phyloP scores from a whole-genome alignment of 37 sponge, comb jelly and placozoan species.

The Geodia barretti region DNA sequence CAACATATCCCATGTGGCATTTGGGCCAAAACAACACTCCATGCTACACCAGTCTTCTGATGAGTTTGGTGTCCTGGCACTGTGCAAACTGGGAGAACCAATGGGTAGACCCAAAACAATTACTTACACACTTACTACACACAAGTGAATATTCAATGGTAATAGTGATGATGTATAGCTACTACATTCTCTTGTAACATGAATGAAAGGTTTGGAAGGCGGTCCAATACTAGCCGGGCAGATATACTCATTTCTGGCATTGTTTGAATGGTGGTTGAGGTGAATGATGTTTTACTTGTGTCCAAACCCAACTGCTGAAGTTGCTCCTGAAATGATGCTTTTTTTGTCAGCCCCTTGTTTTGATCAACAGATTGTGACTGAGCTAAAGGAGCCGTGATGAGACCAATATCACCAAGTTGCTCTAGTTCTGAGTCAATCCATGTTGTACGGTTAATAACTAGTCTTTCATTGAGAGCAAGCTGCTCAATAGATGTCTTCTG shows the following conservation, averaged over 20 bases:
- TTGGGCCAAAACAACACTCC: too few relatives aligned
- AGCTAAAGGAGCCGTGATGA: neutral
- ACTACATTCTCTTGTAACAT: slow-evolving; percentile 73
- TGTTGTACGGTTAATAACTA: slow-evolving; percentile 22
- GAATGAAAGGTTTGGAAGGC: slow-evolving; percentile 73
- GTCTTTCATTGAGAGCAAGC: slow-evolving; percentile 23
- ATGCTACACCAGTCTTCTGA: too few relatives aligned
- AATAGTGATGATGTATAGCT: too few relatives aligned
- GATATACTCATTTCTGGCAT: slow-evolving; percentile 28
- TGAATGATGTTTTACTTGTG: slow-evolving; percentile 29
- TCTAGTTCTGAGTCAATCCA: slow-evolving; percentile 63
- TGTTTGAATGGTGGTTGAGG: neutral
- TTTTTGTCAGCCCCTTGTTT: neutral
- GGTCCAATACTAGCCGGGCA: slow-evolving; percentile 37
- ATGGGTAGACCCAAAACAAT: too few relatives aligned
- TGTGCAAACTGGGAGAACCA: too few relatives aligned
- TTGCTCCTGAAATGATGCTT: slow-evolving; percentile 7
- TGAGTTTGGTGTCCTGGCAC: too few relatives aligned
- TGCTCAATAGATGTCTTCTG: slow-evolving; percentile 33
- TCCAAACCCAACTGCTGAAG: slow-evolving; percentile 47
- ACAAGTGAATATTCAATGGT: too few relatives aligned
- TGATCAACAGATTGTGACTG: neutral
- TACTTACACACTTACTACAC: too few relatives aligned
- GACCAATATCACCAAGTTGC: slow-evolving; percentile 10
- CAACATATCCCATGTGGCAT: too few relatives aligned